Conservation (phyloP, 2,888 invertebrate species). For the Apodemia duryi region DNA sequence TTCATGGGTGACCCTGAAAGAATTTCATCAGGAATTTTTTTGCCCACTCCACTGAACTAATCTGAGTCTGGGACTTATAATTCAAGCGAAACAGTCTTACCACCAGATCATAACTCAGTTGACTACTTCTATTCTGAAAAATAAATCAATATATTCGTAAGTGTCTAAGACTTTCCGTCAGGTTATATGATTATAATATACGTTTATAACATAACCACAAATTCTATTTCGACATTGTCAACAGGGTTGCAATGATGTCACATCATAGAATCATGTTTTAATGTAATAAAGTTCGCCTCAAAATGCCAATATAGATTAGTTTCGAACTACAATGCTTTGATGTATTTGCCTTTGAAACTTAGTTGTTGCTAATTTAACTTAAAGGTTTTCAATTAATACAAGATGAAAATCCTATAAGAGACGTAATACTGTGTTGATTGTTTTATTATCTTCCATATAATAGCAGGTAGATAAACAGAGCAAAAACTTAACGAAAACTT, state of each 20-base stretch:
- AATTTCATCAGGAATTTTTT: background rate
- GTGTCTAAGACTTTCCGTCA: background rate
- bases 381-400: background rate
- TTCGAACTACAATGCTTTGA: slow-evolving; percentile 10
- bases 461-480: too few relatives aligned
- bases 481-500: too few relatives aligned
- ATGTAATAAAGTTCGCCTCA: background rate
- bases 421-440: too few relatives aligned
- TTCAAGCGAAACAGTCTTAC: background rate
- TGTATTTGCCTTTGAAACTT: slow-evolving; percentile 2
- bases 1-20: background rate
- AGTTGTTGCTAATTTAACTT: background rate
- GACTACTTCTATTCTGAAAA: background rate
- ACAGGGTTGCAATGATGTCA: background rate
- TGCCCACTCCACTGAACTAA: too few relatives aligned
- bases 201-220: background rate
- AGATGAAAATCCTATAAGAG: background rate
- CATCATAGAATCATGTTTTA: background rate
- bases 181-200: background rate
- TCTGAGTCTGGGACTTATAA: background rate
- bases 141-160: background rate
- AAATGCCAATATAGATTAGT: slow-evolving; percentile 9
- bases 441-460: too few relatives aligned
- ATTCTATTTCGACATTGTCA: background rate
- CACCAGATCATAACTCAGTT: background rate